These are phyloP conservation scores for Chesias legatella DNA, from an alignment of 2,888 invertebrate genomes.

Conservation along the genomic window DNA sequence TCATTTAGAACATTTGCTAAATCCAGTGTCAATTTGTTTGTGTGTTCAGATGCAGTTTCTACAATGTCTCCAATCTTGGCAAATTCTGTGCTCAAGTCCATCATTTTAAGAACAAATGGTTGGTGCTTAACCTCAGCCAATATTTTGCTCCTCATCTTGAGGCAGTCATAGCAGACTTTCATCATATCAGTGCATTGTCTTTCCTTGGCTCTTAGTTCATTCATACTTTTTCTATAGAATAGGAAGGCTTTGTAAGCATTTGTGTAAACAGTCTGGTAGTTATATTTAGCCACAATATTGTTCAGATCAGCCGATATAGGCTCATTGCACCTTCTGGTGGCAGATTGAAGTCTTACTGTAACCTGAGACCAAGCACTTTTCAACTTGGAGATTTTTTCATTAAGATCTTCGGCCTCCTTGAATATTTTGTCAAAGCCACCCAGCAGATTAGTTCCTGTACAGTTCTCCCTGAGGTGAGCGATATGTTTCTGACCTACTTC, in stretches of 20 bases:
- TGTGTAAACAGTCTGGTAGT: slow-evolving; percentile 62
- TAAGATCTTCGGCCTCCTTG: slow-evolving; percentile 54
- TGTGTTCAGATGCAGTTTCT: slow-evolving; percentile 56
- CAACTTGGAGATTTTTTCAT: slow-evolving; percentile 65
- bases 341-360: slow-evolving; percentile 66
- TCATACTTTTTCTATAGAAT: slow-evolving; percentile 57
- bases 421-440: slow-evolving; percentile 67
- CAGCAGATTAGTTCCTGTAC: slow-evolving; percentile 54
- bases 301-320: slow-evolving; percentile 59
- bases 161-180: slow-evolving; percentile 77
- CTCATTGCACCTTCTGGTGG: slow-evolving; percentile 67
- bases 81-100: slow-evolving; percentile 67
- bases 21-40: slow-evolving; percentile 51
- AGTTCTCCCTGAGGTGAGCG: slow-evolving; percentile 49
- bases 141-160: slow-evolving; percentile 75
- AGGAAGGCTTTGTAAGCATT: slow-evolving; percentile 68
- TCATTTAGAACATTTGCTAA: slow-evolving; percentile 52
- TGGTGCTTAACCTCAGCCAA: slow-evolving; percentile 66
- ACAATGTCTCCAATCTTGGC: slow-evolving; percentile 65
- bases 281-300: slow-evolving; percentile 60
- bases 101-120: slow-evolving; percentile 62
- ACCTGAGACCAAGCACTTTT: slow-evolving; percentile 66
- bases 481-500: slow-evolving; percentile 62
- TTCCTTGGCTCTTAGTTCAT: slow-evolving; percentile 61
- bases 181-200: slow-evolving; percentile 75